phyloP scores from a whole-genome alignment of 2,888 invertebrate genomes.

The Morinoia aosen region DNA sequence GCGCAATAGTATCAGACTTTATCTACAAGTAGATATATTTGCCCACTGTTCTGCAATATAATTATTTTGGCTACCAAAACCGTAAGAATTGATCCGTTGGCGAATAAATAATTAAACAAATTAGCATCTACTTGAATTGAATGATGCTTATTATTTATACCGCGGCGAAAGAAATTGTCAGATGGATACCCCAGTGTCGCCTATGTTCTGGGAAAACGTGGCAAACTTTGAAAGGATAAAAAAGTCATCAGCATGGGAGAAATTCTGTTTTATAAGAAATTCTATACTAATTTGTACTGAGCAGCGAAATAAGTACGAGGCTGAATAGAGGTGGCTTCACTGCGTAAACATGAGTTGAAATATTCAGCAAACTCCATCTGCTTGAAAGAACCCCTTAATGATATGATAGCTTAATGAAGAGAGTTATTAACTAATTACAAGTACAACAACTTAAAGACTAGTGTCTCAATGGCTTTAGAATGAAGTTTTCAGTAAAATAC shows the following conservation, averaged over 20 bases:
- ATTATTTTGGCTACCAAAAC: too few relatives aligned
- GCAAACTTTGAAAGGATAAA: background rate
- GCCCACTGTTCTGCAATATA: too few relatives aligned
- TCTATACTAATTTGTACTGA: background rate
- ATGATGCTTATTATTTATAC: too few relatives aligned
- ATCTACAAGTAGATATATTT: too few relatives aligned
- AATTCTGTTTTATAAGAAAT: background rate
- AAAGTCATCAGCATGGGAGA: background rate
- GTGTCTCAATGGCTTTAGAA: conserved; percentile 31
- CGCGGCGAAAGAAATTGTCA: too few relatives aligned
- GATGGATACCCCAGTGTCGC: too few relatives aligned
- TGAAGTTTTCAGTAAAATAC: background rate
- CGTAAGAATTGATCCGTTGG: too few relatives aligned
- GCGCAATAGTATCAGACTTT: too few relatives aligned
- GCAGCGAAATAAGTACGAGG: background rate
- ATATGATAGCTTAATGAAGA: background rate
- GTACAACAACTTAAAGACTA: conserved; percentile 22
- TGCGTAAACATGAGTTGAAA: background rate
- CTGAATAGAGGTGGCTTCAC: background rate
- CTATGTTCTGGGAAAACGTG: background rate
- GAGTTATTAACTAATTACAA: background rate
- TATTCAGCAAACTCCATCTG: background rate
- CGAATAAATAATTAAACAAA: too few relatives aligned
- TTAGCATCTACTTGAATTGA: too few relatives aligned
- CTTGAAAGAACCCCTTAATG: background rate